Conservation (phyloP, 2,797 vertebrate genomes). For the Falco berigora region DNA sequence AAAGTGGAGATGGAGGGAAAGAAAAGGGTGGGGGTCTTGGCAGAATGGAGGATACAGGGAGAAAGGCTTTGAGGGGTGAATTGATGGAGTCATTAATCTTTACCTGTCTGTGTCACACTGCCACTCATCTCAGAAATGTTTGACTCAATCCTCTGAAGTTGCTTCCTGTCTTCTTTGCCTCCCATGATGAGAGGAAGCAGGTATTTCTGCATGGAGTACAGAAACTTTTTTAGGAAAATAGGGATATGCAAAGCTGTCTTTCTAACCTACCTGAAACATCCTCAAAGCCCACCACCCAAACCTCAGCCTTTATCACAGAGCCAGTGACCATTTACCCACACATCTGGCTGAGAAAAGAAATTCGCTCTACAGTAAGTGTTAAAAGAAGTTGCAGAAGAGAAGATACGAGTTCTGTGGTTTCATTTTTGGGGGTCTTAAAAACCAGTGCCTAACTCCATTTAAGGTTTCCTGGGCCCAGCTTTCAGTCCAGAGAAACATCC, state of each 20-base stretch:
- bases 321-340: neutral
- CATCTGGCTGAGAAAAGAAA: neutral
- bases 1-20: slow-evolving; percentile 71
- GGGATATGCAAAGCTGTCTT: neutral
- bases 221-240: neutral
- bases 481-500: neutral
- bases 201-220: slow-evolving; percentile 85
- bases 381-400: neutral
- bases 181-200: slow-evolving; percentile 95
- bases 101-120: slow-evolving; percentile 99
- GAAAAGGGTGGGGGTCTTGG: slow-evolving; percentile 47
- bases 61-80: slow-evolving; percentile 86
- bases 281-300: neutral
- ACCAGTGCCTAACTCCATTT: neutral
- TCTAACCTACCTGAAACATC: neutral
- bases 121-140: slow-evolving; percentile 97
- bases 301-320: neutral
- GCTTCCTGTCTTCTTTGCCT: slow-evolving; percentile 96
- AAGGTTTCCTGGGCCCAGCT: neutral
- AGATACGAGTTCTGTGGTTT: neutral
- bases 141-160: slow-evolving; percentile 96
- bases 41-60: slow-evolving; percentile 60
- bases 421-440: neutral
- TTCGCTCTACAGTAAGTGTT: neutral
- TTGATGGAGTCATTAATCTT: slow-evolving; percentile 99